phyloP scores from a whole-genome alignment of 2,888 invertebrate species.

The Agriopis marginaria region DNA sequence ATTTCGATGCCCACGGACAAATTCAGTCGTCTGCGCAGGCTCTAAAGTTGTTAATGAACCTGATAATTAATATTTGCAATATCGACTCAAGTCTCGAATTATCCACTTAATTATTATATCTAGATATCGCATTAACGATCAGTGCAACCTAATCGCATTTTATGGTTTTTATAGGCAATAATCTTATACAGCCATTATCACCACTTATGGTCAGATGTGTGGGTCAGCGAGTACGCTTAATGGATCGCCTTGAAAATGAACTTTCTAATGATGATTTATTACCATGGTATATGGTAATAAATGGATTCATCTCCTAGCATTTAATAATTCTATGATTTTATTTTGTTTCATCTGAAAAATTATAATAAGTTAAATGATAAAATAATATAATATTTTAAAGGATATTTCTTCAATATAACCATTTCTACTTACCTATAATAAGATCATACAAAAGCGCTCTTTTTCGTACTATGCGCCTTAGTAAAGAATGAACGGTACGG shows the following conservation, averaged over 20 bases:
- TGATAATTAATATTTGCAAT: too few species aligned
- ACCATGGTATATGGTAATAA: neutral
- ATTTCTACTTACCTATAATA: too few species aligned
- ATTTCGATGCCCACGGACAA: too few species aligned
- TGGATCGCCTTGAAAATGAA: constrained; percentile 4
- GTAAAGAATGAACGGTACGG: too few species aligned
- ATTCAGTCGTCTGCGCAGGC: too few species aligned
- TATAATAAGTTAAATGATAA: too few species aligned
- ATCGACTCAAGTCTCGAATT: too few species aligned
- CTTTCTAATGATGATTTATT: constrained; percentile 15
- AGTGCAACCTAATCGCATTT: constrained; percentile 2
- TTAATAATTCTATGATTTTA: neutral
- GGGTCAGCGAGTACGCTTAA: constrained; percentile 7
- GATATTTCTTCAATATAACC: too few species aligned
- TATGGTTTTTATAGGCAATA: constrained; percentile 13
- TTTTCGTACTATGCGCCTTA: too few species aligned
- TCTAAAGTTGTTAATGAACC: too few species aligned
- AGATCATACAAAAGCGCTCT: too few species aligned
- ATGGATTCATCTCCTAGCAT: neutral
- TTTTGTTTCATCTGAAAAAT: neutral
- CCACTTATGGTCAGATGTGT: constrained; percentile 4
- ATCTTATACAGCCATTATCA: constrained; percentile 8
- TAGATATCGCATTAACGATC: neutral
- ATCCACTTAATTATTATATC: neutral
- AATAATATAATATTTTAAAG: too few species aligned